Evolutionary conservation across 30 jellyfish, hydroid and myxozoan genomes (phyloP), one percentile per base, ranked within the genome.

Genomic region (Catostylus mosaicus): DNA sequence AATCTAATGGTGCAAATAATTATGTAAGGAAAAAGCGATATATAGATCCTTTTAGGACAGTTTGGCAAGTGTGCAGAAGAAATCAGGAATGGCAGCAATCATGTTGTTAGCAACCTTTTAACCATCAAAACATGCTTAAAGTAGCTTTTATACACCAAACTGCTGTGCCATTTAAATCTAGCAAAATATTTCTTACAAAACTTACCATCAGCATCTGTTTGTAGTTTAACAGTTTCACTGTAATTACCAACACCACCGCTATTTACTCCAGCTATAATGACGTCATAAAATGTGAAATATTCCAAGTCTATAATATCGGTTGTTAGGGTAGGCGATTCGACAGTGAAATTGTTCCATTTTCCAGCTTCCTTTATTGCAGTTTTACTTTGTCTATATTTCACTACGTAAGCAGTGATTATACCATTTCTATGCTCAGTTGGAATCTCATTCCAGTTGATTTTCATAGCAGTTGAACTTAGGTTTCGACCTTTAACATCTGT

Each of bases 351-450:
- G 23, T 27, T 24, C 83, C 83, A 72, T 30, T 65, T 43, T 18
- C 6, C 36, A 20, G 56, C 36, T 14, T n/a, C 23, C 24, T 50
- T 34, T 10, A 57, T 24, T 8, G 22, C 22, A 22, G 23, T 30
- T 18, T 65, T 16, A 16, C 26, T 4, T 16, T 30, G 52, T 35
- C 56, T 74, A 75, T 74, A 74, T 54, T 32, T 6, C 1, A 74
- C 36, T 36, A 27, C 31, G 85, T 74, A 74, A 19, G 32, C 27
- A 24, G 75, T 38, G 30, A 78, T 78, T 22, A 63, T 48, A 23
- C 89, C 89, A 64, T 78, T 78, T 31, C 81, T 62, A 12, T 61
- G 70, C 18, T 46, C 73, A 19, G 20, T 26, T 0, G 89, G 89
- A 16, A 78, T 57, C 22, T 20, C 37, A 5, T 30, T 35, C 89